A percentile compares a stretch with the other conserved stretches of the same genome.
Conservation (phyloP, 2,797 vertebrate genomes). For the Rhinella marina region DNA sequence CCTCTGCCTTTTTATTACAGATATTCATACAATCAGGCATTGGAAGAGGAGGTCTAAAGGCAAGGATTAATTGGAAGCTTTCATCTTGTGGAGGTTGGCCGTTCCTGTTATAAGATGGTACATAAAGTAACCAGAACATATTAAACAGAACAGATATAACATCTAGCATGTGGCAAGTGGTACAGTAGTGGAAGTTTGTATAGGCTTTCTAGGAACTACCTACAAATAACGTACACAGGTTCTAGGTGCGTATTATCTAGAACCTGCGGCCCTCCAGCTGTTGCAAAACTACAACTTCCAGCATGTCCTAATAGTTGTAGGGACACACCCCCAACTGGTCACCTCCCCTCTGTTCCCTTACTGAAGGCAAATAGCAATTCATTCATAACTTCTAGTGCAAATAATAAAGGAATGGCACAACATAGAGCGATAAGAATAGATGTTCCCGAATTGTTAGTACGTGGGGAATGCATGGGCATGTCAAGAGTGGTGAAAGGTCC, state of each 20-base stretch:
- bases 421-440: no score
- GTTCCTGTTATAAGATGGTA: background rate
- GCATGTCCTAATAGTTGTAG: no score
- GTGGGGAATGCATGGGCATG: no score
- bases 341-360: no score
- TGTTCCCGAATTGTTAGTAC: no score
- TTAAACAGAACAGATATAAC: background rate
- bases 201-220: background rate
- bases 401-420: no score
- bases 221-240: background rate
- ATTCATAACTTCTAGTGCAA: no score
- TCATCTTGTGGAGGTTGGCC: background rate
- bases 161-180: background rate
- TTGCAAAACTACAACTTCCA: no score
- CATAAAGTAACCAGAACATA: background rate
- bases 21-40: conserved; percentile 7
- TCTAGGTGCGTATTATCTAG: background rate
- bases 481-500: no score
- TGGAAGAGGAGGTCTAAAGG: background rate
- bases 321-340: no score
- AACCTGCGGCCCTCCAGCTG: no score
- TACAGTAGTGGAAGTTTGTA: background rate
- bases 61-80: conserved; percentile 23
- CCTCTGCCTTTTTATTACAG: conserved; percentile 25
- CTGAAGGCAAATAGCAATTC: no score